phyloP scores from a whole-genome alignment of 2,888 invertebrate species.

The Amphipyra tragopoginis region DNA sequence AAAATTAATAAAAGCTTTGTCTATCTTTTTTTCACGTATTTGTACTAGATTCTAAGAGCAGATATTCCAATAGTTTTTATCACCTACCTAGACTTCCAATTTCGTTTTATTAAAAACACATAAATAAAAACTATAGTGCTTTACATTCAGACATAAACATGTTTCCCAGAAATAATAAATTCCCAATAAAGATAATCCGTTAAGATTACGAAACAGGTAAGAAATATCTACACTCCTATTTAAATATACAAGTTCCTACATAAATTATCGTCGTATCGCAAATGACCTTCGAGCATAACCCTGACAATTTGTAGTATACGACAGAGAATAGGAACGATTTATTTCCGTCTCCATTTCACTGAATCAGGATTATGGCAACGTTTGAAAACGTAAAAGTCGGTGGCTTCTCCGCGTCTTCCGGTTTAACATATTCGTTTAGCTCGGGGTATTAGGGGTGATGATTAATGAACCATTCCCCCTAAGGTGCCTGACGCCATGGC shows the following conservation, averaged over 20 bases:
- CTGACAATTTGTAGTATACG: constrained; percentile 42
- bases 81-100: neutral
- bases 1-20: constrained; percentile 9
- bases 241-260: constrained; percentile 51
- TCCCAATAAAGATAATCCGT: constrained; percentile 49
- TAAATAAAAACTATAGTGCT: constrained; percentile 26
- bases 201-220: constrained; percentile 49
- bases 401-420: constrained; percentile 76
- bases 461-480: constrained; percentile 82
- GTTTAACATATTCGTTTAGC: constrained; percentile 84
- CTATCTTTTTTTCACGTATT: constrained; percentile 3
- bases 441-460: constrained; percentile 81
- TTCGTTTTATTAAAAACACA: constrained; percentile 25
- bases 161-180: constrained; percentile 46
- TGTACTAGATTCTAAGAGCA: neutral
- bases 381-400: constrained; percentile 73
- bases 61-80: constrained; percentile 1
- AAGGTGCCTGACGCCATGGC: constrained; percentile 66
- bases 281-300: constrained; percentile 55
- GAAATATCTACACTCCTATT: constrained; percentile 51
- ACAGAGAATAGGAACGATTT: constrained; percentile 55
- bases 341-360: constrained; percentile 61
- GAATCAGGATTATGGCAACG: constrained; percentile 72
- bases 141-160: constrained; percentile 39
- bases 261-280: constrained; percentile 52